Evolutionary conservation across 2,113 vertebrate genomes (phyloP), one percentile per base, ranked within the genome.

Genomic region (Bujurquina vittata): DNA sequence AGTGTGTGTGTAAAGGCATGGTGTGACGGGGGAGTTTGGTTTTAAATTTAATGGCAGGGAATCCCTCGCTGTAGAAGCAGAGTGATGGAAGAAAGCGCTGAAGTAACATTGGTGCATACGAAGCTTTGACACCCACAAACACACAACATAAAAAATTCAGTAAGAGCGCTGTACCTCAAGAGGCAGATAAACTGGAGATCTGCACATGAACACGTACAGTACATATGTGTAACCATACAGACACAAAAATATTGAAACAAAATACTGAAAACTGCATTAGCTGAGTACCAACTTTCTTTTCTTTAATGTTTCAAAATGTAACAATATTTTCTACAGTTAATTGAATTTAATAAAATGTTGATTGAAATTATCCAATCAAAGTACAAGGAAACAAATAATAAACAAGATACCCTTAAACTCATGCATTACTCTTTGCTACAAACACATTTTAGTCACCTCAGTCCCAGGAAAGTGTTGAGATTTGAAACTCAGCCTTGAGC

Each of bases 41-140:
- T 88, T 88, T 74, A 78, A 77, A 81, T 91, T 84, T 85, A 75
- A 91, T 90, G 78, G 52, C 59, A 89, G 90, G 92, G 90, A 91
- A 86, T 91, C 84, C 91, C 93, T 90, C 40, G 85, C 40, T 78
- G 84, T 90, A 77, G 83, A 92, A 80, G 80, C 46, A 75, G 62
- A 54, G 57, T 29, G 55, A 83, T 78, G 79, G 77, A 65, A 49
- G 33, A 35, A 58, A 18, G 56, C 31, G 56, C 37, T 57, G 20
- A 65, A 18, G 57, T 46, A 69, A 63, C 43, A 80, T 74, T 10
- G 43, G 14, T 56, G 75, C 52, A 75, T 79, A 74, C 37, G 31
- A 3, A 10, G 58, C 75, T 81, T 86, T 84, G 74, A 75, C 88
- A 86, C 74, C 85, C 80, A 37, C 35, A 37, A 1, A 86, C 83